Evolutionary conservation across 1,140 invertebrate species (phyloP), one percentile per base, ranked within the genome.

Genomic region (Stegodyphus dumicola): DNA sequence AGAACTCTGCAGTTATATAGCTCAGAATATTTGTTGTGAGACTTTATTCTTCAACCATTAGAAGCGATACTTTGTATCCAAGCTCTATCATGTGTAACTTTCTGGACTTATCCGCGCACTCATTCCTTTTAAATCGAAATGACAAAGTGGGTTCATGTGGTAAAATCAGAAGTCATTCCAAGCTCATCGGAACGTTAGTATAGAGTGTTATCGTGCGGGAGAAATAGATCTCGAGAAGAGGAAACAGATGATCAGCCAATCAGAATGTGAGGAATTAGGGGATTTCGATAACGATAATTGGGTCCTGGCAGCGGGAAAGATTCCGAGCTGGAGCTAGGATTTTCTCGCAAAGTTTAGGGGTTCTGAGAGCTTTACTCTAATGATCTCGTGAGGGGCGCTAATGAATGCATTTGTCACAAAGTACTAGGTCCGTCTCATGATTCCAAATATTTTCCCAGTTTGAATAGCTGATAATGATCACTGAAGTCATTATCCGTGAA

Each of bases 211-310:
- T 75, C 80, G 70, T 17, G 18, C 33, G 71, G 13, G 71, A 33
- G 33, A 33, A 33, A 33, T 33, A 33, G 74, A 85, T 85, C 74
- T 85, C 53, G 13, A 53, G 18, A 17, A 54, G 56, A 67, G 71
- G 80, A 83, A 83, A 75, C 74, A 70, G 81, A 77, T 77, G 65
- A 76, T 76, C 65, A 70, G 15, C 71, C 74, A 85, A 85, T 85
- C 81, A 76, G 51, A 85, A 85, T 70, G 81, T 53, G 64, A 60
- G 51, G 80, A 85, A 85, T 85, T 85, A 85, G 81, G 64, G 81
- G 73, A 76, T 67, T 76, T 56, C 73, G 81, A 85, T 85, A 85
- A 85, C 81, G 81, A 85, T 85, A 85, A 85, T 85, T 52, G 81
- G 65, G 51, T 67, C 17, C 66, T 54, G 81, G 73, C 65, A 64